phyloP scores from a whole-genome alignment of 2,113 vertebrate genomes.

The Cnemophilus loriae region DNA sequence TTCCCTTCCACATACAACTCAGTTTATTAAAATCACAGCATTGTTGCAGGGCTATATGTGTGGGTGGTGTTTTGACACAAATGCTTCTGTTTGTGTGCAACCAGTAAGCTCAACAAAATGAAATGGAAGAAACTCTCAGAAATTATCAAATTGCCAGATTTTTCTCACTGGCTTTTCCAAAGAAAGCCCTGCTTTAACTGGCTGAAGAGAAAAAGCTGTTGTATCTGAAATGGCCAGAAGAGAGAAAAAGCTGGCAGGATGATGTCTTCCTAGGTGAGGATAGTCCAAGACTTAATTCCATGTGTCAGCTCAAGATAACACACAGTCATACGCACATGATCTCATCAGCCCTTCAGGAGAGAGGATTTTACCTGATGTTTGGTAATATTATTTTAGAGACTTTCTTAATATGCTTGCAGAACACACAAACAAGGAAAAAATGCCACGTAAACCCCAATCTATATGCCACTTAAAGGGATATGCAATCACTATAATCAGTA shows the following conservation, averaged over 20 bases:
- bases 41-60: neutral
- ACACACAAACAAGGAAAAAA: conserved; percentile 26
- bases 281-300: conserved; percentile 52
- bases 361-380: conserved; percentile 21
- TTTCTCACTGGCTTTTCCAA: neutral
- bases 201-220: conserved; percentile 5
- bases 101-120: neutral
- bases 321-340: neutral
- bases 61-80: neutral
- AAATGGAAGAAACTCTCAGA: conserved; percentile 1
- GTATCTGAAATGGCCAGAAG: conserved; percentile 6
- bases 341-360: conserved; percentile 45
- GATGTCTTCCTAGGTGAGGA: conserved; percentile 29
- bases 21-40: conserved; percentile 2
- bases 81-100: neutral
- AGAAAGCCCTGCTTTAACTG: conserved; percentile 8
- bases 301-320: conserved; percentile 55
- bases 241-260: conserved; percentile 16
- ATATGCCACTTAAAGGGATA: conserved; percentile 1
- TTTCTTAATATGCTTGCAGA: conserved; percentile 26
- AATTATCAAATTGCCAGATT: neutral
- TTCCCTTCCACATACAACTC: neutral
- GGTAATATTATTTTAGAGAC: conserved; percentile 11
- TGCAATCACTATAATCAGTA: conserved; percentile 15
- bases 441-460: neutral